Evolutionary conservation across 2,888 invertebrate genomes (phyloP), one percentile per base, ranked within the genome.

Genomic region (Nomada hirtipes): DNA sequence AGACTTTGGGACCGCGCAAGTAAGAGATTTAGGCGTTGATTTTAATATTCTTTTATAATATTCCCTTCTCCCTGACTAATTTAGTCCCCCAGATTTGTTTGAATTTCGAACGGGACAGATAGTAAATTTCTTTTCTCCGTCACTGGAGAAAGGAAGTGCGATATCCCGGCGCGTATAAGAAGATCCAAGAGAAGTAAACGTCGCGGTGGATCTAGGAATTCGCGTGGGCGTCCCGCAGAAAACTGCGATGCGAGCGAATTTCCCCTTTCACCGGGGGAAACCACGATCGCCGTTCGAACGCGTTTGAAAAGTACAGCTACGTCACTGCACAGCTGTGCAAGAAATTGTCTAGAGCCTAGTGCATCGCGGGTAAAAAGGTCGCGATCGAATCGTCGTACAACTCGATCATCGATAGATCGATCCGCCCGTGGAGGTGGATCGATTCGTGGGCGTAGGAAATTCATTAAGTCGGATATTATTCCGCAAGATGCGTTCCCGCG

Each of bases 211-310:
- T 85, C 88, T 82, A 87, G 90, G 90, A 89, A 90, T 91, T 90
- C 73, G 87, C 86, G 91, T 91, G 87, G 91, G 91, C 53, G 90
- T 79, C 74, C 72, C 70, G 80, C 83, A 82, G 86, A 84, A 90
- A 90, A 87, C 74, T 76, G 80, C 83, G 23, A 55, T 29, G 65
- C 68, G 64, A 72, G 55, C 88, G 57, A 88, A 88, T 88, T 88
- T 88, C 82, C 73, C 88, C 88, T 88, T 88, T 88, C 88, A 88
- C 85, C 76, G 59, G 65, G 20, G 70, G 70, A 55, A 76, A 60
- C 65, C 15, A 64, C 65, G 67, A 52, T 59, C 3, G 18, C 2
- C 11, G 44, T 26, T 44, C 42, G 61, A 57, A 63, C 75, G 78
- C 76, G 80, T 77, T 79, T 77, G 79, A 88, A 88, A 44, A 74